Conservation (phyloP, 2,113 vertebrate species). For the Bufo bufo region DNA sequence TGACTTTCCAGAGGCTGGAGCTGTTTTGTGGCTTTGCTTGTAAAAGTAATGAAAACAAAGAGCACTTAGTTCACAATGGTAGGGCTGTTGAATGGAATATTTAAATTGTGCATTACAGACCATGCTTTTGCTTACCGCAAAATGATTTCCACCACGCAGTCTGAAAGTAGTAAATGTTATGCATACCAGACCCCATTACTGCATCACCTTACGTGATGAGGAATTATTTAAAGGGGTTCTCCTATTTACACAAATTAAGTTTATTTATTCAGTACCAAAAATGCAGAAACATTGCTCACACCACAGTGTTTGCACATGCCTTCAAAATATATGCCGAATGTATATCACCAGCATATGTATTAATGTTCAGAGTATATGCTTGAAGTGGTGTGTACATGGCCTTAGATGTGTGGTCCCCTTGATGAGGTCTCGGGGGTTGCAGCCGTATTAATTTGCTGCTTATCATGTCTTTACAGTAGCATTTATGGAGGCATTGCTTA, state of each 20-base stretch:
- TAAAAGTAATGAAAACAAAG: conserved; percentile 19
- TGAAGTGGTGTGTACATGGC: background rate
- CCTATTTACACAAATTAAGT: background rate
- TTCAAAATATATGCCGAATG: background rate
- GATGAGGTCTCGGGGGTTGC: background rate
- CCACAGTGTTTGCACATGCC: background rate
- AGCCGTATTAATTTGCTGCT: background rate
- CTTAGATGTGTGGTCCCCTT: background rate
- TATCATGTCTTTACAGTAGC: background rate
- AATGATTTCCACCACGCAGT: conserved; percentile 4
- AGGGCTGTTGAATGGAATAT: background rate
- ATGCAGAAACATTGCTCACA: background rate
- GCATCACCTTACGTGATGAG: background rate
- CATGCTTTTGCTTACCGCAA: background rate
- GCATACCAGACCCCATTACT: background rate
- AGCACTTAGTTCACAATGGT: background rate
- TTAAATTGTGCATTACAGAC: background rate
- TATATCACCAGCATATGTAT: too few species aligned
- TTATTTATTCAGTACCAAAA: background rate
- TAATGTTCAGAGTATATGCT: background rate
- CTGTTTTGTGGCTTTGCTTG: background rate
- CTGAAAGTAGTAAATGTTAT: background rate
- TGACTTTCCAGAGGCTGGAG: background rate
- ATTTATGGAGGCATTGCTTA: background rate
- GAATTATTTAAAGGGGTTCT: background rate